phyloP scores from a whole-genome alignment of 2,888 invertebrate genomes.

The Altica lythri region DNA sequence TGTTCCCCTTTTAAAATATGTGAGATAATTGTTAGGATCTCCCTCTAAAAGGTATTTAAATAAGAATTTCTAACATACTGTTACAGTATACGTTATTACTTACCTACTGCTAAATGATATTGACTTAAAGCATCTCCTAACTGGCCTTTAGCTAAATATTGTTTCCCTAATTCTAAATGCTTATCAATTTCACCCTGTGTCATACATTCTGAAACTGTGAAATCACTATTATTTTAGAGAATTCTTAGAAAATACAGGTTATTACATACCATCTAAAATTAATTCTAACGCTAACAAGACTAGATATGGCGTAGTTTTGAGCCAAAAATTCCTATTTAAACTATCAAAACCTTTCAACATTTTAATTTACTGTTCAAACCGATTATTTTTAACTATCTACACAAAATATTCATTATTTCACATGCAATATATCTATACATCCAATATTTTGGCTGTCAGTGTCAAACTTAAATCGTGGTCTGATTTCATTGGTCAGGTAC shows the following conservation, averaged over 20 bases:
- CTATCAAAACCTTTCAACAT: constrained; percentile 63
- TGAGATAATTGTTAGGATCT: constrained; percentile 94
- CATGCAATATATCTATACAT: constrained; percentile 33
- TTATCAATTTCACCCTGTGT: constrained; percentile 82
- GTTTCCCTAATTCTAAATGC: constrained; percentile 92
- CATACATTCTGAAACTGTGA: constrained; percentile 71
- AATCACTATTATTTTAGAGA: constrained; percentile 34
- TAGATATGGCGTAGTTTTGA: constrained; percentile 70
- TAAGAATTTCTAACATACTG: background rate
- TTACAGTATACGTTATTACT: constrained; percentile 48
- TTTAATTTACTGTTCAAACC: constrained; percentile 41
- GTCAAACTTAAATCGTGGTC: constrained; percentile 55
- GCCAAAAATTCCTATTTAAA: constrained; percentile 59
- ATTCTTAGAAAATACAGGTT: constrained; percentile 29
- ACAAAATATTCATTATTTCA: constrained; percentile 27
- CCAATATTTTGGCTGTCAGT: constrained; percentile 28
- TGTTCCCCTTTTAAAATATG: constrained; percentile 93
- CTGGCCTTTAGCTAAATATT: constrained; percentile 90
- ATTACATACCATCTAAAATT: constrained; percentile 68
- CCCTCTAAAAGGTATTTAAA: constrained; percentile 68
- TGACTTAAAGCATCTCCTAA: constrained; percentile 95
- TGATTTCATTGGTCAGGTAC: constrained; percentile 56
- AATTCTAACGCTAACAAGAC: constrained; percentile 70
- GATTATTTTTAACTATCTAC: constrained; percentile 8
- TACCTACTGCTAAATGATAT: constrained; percentile 97